Percentiles rank a stretch among this genome's conserved stretches.
These are phyloP conservation scores for Zosterops japonicus DNA, from an alignment of 2,113 vertebrate species.

Conservation along the genomic window DNA sequence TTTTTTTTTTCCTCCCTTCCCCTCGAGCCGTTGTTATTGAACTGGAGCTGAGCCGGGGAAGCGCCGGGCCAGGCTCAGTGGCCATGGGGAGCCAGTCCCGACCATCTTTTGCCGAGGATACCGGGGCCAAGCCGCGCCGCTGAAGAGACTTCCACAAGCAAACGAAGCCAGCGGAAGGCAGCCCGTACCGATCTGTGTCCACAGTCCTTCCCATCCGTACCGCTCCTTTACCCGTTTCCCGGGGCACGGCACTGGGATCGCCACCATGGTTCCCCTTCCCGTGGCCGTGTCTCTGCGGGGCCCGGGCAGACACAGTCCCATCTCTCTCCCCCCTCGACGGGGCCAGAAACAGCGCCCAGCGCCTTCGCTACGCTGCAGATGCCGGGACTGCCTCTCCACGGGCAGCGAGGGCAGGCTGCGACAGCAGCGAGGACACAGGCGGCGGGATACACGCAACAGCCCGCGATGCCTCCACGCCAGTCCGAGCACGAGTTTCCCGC, in stretches of 20 bases:
- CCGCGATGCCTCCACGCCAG: background rate
- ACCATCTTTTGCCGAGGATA: background rate
- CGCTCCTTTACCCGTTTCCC: background rate
- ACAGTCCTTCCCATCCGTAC: background rate
- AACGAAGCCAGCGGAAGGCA: background rate
- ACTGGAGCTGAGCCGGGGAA: background rate
- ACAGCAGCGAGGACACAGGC: no score
- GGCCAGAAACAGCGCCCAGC: accelerated
- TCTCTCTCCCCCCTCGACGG: background rate
- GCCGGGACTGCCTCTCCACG: background rate
- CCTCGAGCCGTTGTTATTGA: background rate
- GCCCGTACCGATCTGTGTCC: background rate
- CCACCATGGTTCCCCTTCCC: background rate
- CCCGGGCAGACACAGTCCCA: no score
- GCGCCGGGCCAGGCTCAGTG: background rate
- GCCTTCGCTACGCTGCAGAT: accelerated
- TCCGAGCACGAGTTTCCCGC: accelerated
- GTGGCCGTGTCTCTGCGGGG: background rate
- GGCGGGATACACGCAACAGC: accelerated
- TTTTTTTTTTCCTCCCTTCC: accelerated
- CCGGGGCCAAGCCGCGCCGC: background rate
- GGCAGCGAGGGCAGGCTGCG: background rate
- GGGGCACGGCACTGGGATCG: background rate
- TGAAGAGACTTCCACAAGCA: background rate
- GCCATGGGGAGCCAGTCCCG: background rate